Conservation (phyloP, 1,140 invertebrate species). For the Schlechtendalia chinensis region DNA sequence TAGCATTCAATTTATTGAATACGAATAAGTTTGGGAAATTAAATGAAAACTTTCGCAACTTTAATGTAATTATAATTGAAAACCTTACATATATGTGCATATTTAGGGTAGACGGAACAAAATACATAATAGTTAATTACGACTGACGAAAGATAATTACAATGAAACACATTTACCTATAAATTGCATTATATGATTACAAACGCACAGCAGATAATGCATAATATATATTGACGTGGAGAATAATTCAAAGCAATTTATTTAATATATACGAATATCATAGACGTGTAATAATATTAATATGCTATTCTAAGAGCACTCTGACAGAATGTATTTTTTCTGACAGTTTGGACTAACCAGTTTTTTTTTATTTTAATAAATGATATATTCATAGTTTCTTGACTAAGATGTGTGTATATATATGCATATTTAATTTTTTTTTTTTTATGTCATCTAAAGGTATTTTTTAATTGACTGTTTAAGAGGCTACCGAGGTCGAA, state of each 20-base stretch:
- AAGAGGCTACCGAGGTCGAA: constrained; percentile 11
- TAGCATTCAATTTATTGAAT: not conserved
- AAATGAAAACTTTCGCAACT: not conserved
- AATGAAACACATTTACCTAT: not conserved
- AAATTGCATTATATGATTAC: not conserved
- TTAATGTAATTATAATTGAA: not conserved
- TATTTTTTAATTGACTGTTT: constrained; percentile 24
- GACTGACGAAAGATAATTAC: not conserved
- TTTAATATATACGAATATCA: not conserved
- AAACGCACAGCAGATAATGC: not conserved
- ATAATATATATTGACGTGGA: not conserved
- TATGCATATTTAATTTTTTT: not conserved
- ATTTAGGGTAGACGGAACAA: not conserved
- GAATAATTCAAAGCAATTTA: not conserved
- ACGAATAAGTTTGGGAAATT: constrained; percentile 1
- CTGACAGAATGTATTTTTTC: not conserved
- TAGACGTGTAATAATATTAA: not conserved
- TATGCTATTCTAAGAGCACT: not conserved
- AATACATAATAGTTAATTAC: not conserved
- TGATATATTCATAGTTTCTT: constrained; percentile 22
- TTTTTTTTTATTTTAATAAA: not conserved
- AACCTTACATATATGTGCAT: no score
- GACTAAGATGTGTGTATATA: not conserved
- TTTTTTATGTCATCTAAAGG: constrained; percentile 3
- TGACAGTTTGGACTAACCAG: constrained; percentile 1